Conservation (phyloP, 2,888 invertebrate species). For the Cotesia congregata region DNA sequence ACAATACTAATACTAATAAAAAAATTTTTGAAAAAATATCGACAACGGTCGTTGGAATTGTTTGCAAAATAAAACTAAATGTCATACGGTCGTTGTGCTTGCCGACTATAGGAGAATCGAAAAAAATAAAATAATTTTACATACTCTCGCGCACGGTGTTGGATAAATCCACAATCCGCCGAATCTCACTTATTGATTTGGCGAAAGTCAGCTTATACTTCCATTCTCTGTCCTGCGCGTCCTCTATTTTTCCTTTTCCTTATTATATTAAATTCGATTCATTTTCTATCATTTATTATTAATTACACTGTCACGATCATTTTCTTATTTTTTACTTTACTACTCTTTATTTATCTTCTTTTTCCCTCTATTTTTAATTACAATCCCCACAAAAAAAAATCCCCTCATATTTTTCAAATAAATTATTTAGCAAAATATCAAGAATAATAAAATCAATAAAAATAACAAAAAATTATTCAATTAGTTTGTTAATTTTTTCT, state of each 20-base stretch:
- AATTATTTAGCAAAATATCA: background rate
- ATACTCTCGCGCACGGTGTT: conserved; percentile 22
- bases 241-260: conserved; percentile 41
- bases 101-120: conserved; percentile 28
- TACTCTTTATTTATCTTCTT: background rate
- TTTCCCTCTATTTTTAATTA: conserved; percentile 17
- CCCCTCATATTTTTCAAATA: background rate
- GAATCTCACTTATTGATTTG: conserved; percentile 36
- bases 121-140: conserved; percentile 32
- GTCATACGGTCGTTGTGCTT: conserved; percentile 33
- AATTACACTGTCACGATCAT: conserved; percentile 25
- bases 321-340: background rate
- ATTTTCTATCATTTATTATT: conserved; percentile 22
- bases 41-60: background rate
- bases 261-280: conserved; percentile 2
- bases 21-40: background rate
- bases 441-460: background rate
- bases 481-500: background rate
- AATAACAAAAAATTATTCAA: background rate
- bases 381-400: conserved; percentile 21
- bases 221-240: conserved; percentile 35
- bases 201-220: conserved; percentile 26
- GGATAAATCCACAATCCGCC: conserved; percentile 33
- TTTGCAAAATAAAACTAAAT: background rate
- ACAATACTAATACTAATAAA: background rate